Percentiles rank a stretch among this genome's conserved stretches.
These are phyloP conservation scores for Megaleporinus macrocephalus DNA, from an alignment of 2,113 vertebrate species.

Conservation along the genomic window DNA sequence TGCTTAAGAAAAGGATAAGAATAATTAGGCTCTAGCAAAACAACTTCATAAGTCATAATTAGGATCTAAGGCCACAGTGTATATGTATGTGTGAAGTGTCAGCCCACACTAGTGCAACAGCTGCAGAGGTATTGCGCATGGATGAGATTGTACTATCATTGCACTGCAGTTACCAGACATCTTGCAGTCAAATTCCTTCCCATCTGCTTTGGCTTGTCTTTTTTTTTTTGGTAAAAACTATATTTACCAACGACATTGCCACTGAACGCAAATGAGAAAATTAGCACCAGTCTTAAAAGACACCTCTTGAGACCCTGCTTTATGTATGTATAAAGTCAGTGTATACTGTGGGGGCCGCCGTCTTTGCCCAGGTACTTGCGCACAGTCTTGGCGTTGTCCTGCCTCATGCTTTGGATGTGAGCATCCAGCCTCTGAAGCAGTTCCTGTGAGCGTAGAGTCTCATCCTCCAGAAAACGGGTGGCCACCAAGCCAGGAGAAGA, in stretches of 20 bases:
- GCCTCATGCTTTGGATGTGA: slow-evolving; percentile 85
- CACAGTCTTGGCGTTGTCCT: slow-evolving; percentile 81
- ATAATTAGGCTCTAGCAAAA: not conserved
- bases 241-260: not conserved
- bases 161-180: not conserved
- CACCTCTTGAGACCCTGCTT: not conserved
- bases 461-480: slow-evolving; percentile 85
- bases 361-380: slow-evolving; percentile 70
- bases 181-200: not conserved
- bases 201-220: not conserved
- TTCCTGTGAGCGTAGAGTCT: slow-evolving; percentile 80
- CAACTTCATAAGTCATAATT: not conserved
- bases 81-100: not conserved
- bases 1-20: slow-evolving; percentile 21
- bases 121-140: not conserved
- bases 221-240: slow-evolving; percentile 7
- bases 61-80: not conserved
- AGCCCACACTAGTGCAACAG: slow-evolving; percentile 11
- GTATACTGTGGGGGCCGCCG: not conserved
- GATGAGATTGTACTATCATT: not conserved
- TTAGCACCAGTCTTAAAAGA: not conserved
- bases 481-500: slow-evolving; percentile 77
- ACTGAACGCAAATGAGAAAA: not conserved
- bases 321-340: slow-evolving; percentile 19
- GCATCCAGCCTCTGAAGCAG: slow-evolving; percentile 83